phyloP scores from a whole-genome alignment of 2,797 vertebrate species.

The Enteromius viviparus region DNA sequence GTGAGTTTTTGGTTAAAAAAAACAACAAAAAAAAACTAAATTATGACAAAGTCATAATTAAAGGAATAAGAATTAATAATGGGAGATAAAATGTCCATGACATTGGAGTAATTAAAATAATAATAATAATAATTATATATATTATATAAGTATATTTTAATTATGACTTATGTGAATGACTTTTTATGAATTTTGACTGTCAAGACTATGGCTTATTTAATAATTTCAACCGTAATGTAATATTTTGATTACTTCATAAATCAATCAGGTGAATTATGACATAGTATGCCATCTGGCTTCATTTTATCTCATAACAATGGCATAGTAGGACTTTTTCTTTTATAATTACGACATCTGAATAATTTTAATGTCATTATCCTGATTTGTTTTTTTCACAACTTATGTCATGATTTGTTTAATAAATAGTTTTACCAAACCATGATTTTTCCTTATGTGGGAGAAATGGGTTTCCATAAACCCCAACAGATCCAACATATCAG shows the following conservation, averaged over 20 bases:
- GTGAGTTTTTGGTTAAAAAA: too few relatives aligned
- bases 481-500: neutral
- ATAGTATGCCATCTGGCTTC: neutral
- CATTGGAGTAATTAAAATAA: too few relatives aligned
- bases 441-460: neutral
- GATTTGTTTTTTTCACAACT: neutral
- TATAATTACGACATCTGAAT: neutral
- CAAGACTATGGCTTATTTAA: neutral
- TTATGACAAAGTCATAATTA: too few relatives aligned
- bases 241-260: neutral
- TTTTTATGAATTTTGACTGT: neutral
- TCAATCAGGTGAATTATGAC: too few relatives aligned
- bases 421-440: too few relatives aligned
- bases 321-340: neutral
- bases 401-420: neutral
- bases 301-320: too few relatives aligned
- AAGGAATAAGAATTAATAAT: too few relatives aligned
- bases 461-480: neutral
- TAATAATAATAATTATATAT: too few relatives aligned
- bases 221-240: neutral
- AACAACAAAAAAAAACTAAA: too few relatives aligned
- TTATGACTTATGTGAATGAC: neutral
- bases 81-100: too few relatives aligned
- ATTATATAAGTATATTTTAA: too few relatives aligned
- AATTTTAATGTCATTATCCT: neutral